Evolutionary conservation across 2,797 vertebrate species (phyloP), one percentile per base, ranked within the genome.

Genomic region (Syndactyla subalaris): DNA sequence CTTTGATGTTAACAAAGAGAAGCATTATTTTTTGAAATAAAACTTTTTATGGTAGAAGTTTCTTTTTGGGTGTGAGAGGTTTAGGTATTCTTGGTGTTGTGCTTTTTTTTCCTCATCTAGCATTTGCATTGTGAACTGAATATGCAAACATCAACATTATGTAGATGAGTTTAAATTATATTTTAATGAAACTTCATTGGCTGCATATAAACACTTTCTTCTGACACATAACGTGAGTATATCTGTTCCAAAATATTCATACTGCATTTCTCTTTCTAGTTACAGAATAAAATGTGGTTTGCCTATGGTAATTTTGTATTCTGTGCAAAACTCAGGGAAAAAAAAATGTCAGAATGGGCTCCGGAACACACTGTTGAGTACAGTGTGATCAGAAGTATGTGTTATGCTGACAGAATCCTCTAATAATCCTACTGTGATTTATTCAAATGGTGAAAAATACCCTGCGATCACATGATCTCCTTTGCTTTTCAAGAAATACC

Each of bases 401-500:
- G 14, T 45, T 5, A 18, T 15, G 46, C 58, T 92, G 72, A 34
- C 16, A 80, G 65, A 83, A 55, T 83, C 27, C 61, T 79, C 54
- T 89, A 83, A 51, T 83, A 74, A 67, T 73, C 3, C 0, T 65
- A 17, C 48, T 83, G 93, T 63, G 8, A 29, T 79, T 79, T 93
- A 71, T 85, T 87, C 38, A 45, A 48, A 84, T 46, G 27, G 30
- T 75, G n/a, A 72, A 75, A 88, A 85, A 55, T 83, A 58, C 39
- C n/a, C 38, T 68, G 7, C 0, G 0, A 51, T 74, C 0, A 2
- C 21, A 10, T 2, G 6, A 52, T 76, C 65, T 59, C 46, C 65
- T 79, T 75, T 87, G 32, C 49, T 93, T 90, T 87, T 76, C 76
- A 87, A 80, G 65, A 83, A 92, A 62, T 63, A 24, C 4, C 6